Evolutionary conservation across 2,888 invertebrate species (phyloP).

Genomic region (Drosophila tanythrix): DNA sequence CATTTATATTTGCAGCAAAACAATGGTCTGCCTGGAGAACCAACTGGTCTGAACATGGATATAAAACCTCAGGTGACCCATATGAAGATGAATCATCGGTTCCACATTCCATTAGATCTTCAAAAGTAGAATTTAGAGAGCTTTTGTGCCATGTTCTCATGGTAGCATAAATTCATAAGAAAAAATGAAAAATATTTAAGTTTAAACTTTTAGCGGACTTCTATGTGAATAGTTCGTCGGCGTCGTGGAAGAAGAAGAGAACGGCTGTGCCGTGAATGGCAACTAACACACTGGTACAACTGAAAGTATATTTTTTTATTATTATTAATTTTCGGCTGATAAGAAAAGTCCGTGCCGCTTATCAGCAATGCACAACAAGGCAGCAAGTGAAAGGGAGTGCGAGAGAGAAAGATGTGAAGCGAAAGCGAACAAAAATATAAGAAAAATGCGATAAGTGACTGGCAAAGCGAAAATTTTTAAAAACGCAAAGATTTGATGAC

Average conservation of each 20-base stretch:
- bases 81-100: conserved; percentile 32
- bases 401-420: conserved; percentile 56
- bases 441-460: conserved; percentile 66
- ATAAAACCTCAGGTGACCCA: conserved; percentile 24
- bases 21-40: background rate
- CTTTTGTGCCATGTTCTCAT: background rate
- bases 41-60: conserved; percentile 20
- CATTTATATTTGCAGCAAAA: conserved; percentile 18
- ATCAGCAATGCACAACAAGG: conserved; percentile 77
- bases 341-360: conserved; percentile 67
- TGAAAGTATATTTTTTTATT: conserved; percentile 48
- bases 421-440: conserved; percentile 73
- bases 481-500: conserved; percentile 44
- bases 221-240: conserved; percentile 7
- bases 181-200: background rate
- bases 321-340: conserved; percentile 57
- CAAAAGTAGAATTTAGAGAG: background rate
- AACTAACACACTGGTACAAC: conserved; percentile 3
- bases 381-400: conserved; percentile 44
- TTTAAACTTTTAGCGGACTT: background rate
- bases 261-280: conserved; percentile 30
- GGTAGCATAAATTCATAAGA: background rate
- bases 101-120: conserved; percentile 35
- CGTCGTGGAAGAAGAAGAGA: conserved; percentile 13
- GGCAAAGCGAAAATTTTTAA: conserved; percentile 44